Evolutionary conservation across 2,888 invertebrate genomes (phyloP).

Genomic region (Plagodis dolabraria): DNA sequence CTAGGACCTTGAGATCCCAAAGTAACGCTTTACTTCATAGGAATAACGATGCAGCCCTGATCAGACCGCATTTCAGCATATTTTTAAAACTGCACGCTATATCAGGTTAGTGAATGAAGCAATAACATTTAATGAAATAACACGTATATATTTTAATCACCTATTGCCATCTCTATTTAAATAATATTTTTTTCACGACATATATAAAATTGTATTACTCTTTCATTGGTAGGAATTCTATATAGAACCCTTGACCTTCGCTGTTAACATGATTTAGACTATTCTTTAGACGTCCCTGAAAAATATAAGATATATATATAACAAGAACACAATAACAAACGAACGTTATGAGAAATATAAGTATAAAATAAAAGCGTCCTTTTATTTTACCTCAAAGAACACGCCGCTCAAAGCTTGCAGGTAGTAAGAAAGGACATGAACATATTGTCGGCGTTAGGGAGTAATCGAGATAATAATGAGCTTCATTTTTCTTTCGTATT

Average conservation of each 20-base stretch:
- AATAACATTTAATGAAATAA: no score
- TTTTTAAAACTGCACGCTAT: no score
- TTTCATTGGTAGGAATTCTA: no score
- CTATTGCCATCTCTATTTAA: no score
- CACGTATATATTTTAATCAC: no score
- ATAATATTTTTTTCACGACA: no score
- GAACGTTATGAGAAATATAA: constrained; percentile 12
- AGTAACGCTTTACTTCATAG: no score
- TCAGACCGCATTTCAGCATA: no score
- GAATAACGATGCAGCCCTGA: no score
- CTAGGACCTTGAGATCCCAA: no score
- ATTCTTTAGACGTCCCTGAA: neutral
- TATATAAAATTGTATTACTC: no score
- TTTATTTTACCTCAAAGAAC: constrained; percentile 36
- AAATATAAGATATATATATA: constrained; percentile 7
- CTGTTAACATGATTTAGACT: neutral
- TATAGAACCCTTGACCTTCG: neutral
- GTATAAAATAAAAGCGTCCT: constrained; percentile 27
- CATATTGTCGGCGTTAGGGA: constrained; percentile 41
- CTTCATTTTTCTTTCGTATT: constrained; percentile 40
- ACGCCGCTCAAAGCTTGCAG: constrained; percentile 32
- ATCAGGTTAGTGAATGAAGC: no score
- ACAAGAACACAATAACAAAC: constrained; percentile 7
- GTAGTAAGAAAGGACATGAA: constrained; percentile 40
- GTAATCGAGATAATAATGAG: constrained; percentile 43